Evolutionary conservation across 1,140 invertebrate genomes (phyloP), one percentile per base, ranked within the genome.

Genomic region (Dendroctonus valens): DNA sequence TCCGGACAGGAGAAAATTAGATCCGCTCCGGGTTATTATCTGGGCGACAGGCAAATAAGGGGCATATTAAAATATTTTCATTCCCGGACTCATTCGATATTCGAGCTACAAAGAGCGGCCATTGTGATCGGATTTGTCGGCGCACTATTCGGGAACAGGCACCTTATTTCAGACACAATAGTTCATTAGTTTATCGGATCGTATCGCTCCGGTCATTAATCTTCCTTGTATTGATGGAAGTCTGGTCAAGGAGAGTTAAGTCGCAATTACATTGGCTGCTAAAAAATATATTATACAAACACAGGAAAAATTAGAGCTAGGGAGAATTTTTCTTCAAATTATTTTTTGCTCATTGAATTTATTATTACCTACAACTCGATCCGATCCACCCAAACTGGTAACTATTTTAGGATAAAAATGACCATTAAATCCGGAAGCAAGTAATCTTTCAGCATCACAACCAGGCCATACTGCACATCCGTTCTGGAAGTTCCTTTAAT

Each of bases 151-250:
- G 41, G 44, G 46, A 69, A 64, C 66, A 70, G 74, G 69, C 74
- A 70, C 74, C 71, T 74, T 75, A 76, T 76, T 76, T 74, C 70
- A 72, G 73, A 75, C 74, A 76, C 75, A 76, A 76, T 76, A 76
- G 70, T 76, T 76, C 75, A 76, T 76, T 76, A 76, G 75, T 76
- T 76, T 76, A 76, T 76, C 75, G 73, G 75, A 75, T 76, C 73
- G 74, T 73, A 75, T 75, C 75, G 73, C 66, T 62, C 58, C 69
- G 69, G 72, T 73, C 74, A 76, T 76, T 76, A 75, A 76, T 76
- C 75, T 73, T 75, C 26, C n/a, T 48, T 11, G 59, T 58, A 12
- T 46, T 65, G 63, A 58, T 58, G 63, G 61, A 57, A 52, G 37
- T 41, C 53, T 61, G 44, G 50, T 41, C 44, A 62, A 41, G 59